Evolutionary conservation across 2,797 vertebrate genomes (phyloP).

Genomic region (Brotula barbata): DNA sequence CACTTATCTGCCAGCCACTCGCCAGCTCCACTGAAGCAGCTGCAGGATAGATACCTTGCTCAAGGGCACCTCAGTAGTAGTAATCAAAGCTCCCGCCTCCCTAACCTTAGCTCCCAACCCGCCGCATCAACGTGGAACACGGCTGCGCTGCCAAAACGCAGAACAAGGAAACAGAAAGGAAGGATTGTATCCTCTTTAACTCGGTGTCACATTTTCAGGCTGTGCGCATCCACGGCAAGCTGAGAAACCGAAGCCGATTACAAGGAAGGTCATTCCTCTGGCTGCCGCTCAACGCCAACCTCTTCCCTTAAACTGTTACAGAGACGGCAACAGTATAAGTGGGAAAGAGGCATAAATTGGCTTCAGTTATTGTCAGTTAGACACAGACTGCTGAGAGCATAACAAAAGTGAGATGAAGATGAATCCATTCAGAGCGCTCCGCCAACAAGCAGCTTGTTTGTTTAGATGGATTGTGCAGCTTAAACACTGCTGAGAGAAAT

Average conservation of each 20-base stretch:
- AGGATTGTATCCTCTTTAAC: neutral
- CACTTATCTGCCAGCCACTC: too few relatives aligned
- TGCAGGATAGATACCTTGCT: too few relatives aligned
- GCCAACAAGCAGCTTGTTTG: constrained; percentile 44
- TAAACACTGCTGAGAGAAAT: constrained; percentile 7
- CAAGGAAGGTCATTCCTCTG: constrained; percentile 2
- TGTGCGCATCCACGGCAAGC: neutral
- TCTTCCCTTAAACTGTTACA: constrained; percentile 33
- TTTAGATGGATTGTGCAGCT: constrained; percentile 16
- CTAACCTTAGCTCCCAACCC: too few relatives aligned
- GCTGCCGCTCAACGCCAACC: constrained; percentile 14
- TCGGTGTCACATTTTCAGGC: neutral
- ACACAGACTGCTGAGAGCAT: constrained; percentile 15
- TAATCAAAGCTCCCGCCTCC: too few relatives aligned
- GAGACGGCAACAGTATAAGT: constrained; percentile 34
- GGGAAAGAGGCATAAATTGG: constrained; percentile 40
- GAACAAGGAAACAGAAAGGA: too few relatives aligned
- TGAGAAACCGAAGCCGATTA: neutral
- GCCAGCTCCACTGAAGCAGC: too few relatives aligned
- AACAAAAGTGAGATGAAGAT: constrained; percentile 26
- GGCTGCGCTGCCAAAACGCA: too few relatives aligned
- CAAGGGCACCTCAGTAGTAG: too few relatives aligned
- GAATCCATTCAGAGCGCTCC: constrained; percentile 30
- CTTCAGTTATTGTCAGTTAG: constrained; percentile 32
- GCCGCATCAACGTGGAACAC: too few relatives aligned